phyloP scores from a whole-genome alignment of 2,888 invertebrate genomes.

The Myopa testacea region DNA sequence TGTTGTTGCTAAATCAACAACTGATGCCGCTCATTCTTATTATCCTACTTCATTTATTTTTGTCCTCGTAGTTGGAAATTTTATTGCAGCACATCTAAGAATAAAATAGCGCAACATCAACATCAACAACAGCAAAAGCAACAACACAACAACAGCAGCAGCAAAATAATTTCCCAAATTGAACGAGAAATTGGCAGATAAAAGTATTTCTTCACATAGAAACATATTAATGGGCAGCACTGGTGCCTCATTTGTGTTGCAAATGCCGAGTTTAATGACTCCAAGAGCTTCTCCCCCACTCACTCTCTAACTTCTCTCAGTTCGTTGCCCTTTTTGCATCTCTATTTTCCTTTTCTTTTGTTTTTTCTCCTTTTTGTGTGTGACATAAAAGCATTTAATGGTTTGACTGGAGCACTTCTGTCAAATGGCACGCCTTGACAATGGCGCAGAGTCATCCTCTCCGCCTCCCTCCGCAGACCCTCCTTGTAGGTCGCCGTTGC shows the following conservation, averaged over 20 bases:
- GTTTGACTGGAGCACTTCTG: no score
- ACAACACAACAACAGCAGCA: not conserved
- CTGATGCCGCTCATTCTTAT: constrained; percentile 8
- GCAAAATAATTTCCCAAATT: not conserved
- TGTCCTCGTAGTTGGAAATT: not conserved
- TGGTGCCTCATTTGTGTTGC: no score
- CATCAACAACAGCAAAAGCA: not conserved
- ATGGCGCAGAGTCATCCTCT: not conserved
- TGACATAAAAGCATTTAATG: not conserved
- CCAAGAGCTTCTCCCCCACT: not conserved
- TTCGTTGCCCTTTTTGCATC: not conserved
- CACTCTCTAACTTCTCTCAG: not conserved
- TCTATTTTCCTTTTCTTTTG: not conserved
- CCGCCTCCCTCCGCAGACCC: not conserved
- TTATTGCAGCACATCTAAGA: not conserved
- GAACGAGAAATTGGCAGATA: not conserved
- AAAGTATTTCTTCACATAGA: no score
- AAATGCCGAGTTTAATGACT: not conserved
- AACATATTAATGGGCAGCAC: no score
- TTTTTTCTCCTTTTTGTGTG: not conserved
- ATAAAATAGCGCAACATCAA: not conserved
- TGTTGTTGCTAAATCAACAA: constrained; percentile 13
- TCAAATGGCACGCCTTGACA: not conserved
- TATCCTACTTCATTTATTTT: not conserved
- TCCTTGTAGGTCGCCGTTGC: not conserved